A percentile compares a stretch with the other conserved stretches of the same genome.
Evolutionary conservation across 1,140 invertebrate genomes (phyloP).

Genomic region (Caerostris darwini): DNA sequence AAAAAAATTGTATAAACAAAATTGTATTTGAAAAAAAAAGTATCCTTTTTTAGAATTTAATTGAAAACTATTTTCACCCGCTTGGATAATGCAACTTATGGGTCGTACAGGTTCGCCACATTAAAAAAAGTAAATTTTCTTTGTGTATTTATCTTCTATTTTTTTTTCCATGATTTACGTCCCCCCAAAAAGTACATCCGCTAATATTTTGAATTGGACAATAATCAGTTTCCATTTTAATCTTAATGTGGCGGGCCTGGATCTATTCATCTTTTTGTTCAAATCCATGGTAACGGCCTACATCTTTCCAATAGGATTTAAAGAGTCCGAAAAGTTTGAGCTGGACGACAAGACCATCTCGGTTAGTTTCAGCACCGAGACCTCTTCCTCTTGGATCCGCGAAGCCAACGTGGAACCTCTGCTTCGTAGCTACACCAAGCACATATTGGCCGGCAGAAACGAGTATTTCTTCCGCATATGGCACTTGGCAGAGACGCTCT

Average conservation of each 20-base stretch:
- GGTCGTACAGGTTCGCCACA: background rate
- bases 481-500: slow-evolving; percentile 91
- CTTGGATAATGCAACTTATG: background rate
- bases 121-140: background rate
- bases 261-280: background rate
- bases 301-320: slow-evolving; percentile 78
- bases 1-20: no score
- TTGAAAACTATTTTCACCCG: background rate
- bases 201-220: no score
- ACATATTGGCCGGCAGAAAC: slow-evolving; percentile 89
- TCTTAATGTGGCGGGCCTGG: background rate
- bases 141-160: background rate
- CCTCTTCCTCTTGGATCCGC: slow-evolving; percentile 94
- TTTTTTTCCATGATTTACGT: no score
- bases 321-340: slow-evolving; percentile 82
- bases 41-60: background rate
- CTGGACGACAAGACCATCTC: slow-evolving; percentile 85
- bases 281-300: background rate
- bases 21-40: no score
- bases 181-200: no score
- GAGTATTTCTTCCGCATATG: slow-evolving; percentile 98
- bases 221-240: no score
- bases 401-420: slow-evolving; percentile 96
- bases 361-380: slow-evolving; percentile 89
- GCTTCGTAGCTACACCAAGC: slow-evolving; percentile 92